Conservation (phyloP, 2,797 vertebrate genomes). For the Podarcis siculus region DNA sequence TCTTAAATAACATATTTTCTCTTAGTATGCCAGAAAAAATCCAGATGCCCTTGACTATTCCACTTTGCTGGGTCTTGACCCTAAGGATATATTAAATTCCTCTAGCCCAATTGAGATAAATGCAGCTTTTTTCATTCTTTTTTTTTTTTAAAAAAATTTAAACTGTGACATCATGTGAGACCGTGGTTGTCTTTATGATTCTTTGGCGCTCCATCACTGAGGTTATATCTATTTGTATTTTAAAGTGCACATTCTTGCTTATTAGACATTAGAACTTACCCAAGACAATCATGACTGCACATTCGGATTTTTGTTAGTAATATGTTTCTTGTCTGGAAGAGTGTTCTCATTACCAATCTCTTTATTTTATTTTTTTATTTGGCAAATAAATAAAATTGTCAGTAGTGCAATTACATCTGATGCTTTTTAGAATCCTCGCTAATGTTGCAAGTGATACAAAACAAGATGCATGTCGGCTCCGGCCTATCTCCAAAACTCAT, state of each 20-base stretch:
- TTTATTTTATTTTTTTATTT: slow-evolving; percentile 37
- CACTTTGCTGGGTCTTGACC: neutral
- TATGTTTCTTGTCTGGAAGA: slow-evolving; percentile 52
- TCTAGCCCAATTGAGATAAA: neutral
- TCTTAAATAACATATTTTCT: slow-evolving; percentile 1
- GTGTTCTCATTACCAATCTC: slow-evolving; percentile 56
- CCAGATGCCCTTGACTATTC: neutral
- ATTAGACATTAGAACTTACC: slow-evolving; percentile 54
- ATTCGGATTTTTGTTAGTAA: slow-evolving; percentile 56
- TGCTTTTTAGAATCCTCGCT: slow-evolving; percentile 54
- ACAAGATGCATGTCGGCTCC: slow-evolving; percentile 50
- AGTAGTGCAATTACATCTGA: slow-evolving; percentile 47
- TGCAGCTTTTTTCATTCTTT: neutral
- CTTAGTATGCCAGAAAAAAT: neutral
- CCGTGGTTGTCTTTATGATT: neutral
- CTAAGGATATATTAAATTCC: neutral
- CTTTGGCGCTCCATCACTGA: neutral
- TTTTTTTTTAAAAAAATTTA: neutral
- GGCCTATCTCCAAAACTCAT: slow-evolving; percentile 4
- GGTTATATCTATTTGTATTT: slow-evolving; percentile 32
- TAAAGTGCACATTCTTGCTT: slow-evolving; percentile 42
- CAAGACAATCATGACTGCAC: slow-evolving; percentile 47
- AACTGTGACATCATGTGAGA: neutral
- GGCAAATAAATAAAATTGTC: slow-evolving; percentile 47
- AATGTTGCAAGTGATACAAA: slow-evolving; percentile 64